A percentile compares a stretch with the other conserved stretches of the same genome.
phyloP scores from a whole-genome alignment of 2,113 vertebrate genomes.

The Protobothrops mucrosquamatus region DNA sequence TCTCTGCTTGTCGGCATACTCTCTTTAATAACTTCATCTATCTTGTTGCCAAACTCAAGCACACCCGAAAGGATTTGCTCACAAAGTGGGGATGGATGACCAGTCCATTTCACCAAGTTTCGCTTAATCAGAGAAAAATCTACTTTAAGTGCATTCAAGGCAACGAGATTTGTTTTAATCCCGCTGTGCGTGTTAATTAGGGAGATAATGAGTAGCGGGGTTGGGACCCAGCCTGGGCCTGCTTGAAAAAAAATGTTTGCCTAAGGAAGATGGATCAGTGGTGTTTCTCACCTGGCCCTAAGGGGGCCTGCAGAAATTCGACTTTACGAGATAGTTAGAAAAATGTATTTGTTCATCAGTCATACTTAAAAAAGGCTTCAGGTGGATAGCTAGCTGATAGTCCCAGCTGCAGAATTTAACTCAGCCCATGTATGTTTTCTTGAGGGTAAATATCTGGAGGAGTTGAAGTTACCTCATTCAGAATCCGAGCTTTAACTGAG shows the following conservation, averaged over 20 bases:
- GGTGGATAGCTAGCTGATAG: background rate
- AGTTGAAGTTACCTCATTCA: background rate
- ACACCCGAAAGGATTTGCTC: background rate
- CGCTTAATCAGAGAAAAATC: background rate
- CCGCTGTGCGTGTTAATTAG: constrained; percentile 13
- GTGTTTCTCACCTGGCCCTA: background rate
- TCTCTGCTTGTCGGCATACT: background rate
- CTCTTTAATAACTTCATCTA: constrained; percentile 10
- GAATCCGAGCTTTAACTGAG: background rate
- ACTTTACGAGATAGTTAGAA: background rate
- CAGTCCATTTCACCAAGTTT: background rate
- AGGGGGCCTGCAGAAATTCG: background rate
- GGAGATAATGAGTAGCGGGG: background rate
- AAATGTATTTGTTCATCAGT: constrained; percentile 10
- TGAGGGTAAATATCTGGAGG: background rate
- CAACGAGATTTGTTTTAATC: background rate
- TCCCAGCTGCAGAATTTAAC: background rate
- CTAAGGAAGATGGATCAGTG: background rate
- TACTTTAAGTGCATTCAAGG: background rate
- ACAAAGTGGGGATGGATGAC: too few relatives aligned
- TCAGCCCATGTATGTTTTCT: background rate
- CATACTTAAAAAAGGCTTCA: background rate
- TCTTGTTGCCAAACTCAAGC: background rate
- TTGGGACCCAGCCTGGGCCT: background rate
- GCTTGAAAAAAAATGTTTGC: background rate